Base-by-base conservation (phyloP, 2,888 invertebrate genomes). In the Cacoxenus indagator region DNA sequence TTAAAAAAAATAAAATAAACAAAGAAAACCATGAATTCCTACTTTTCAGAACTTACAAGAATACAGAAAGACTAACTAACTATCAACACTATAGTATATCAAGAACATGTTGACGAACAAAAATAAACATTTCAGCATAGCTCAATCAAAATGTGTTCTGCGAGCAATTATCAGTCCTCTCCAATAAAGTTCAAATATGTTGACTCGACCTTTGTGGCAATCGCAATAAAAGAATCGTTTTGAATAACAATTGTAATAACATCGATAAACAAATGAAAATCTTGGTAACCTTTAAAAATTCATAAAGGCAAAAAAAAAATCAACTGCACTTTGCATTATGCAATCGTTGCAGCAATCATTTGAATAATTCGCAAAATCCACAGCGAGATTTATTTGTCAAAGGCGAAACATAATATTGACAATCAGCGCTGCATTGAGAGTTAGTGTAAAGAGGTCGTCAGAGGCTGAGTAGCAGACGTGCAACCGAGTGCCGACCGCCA, bases 311-410 rank as follows among this genome's bases (percentile, higher is more conserved):
- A n/a, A n/a, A n/a, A n/a, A n/a, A n/a, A 22, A 37, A 43, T 73
- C 66, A 72, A 69, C 66, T 65, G 37, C 22, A 54, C 11, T 65
- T 64, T 31, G 51, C 9, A 24, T 78, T 79, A 77, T 78, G 79
- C 79, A 81, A 78, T 68, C 22, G 69, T 22, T 62, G 67, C 70
- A 68, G 59, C 70, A 70, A 71, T 78, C 73, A 19, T 22, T 55
- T 29, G 37, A 22, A 55, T 4, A 76, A 69, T 72, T 4, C 8
- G 70, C 57, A 68, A 76, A 46, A 64, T 73, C 9, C 8, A 46
- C 6, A 46, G 6, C 46, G 17, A 46, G 5, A 51, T 6, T 51
- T n/a, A 51, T 51, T 22, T 19, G 54, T 22, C 54, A 37, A 37
- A 37, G 37, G 14, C 37, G 14, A 8, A 37, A 8, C 2, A 37